Evolutionary conservation across 1,140 invertebrate species (phyloP).

Genomic region (Bilobella aurantiaca): DNA sequence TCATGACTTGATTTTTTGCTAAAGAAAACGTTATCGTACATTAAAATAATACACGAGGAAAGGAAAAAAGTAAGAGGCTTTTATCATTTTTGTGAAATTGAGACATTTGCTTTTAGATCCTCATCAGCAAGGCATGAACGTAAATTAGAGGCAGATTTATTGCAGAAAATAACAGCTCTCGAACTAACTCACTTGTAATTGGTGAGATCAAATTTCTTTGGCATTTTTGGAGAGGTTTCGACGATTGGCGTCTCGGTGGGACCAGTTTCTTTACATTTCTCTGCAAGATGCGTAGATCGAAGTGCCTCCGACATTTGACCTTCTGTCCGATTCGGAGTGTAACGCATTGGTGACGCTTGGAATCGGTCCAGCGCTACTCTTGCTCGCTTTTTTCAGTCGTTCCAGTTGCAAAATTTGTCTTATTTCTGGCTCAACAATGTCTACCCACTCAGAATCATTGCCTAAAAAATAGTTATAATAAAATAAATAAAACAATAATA

Average conservation of each 20-base stretch:
- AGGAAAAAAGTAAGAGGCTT: neutral
- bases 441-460: slow-evolving; percentile 70
- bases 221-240: slow-evolving; percentile 21
- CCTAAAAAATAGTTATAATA: slow-evolving; percentile 36
- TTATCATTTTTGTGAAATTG: neutral
- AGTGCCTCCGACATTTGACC: neutral
- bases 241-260: slow-evolving; percentile 8
- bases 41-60: neutral
- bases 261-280: neutral
- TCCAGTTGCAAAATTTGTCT: slow-evolving; percentile 59
- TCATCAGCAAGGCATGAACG: neutral
- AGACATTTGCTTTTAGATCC: neutral
- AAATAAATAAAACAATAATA: neutral
- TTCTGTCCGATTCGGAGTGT: slow-evolving; percentile 5
- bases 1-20: slow-evolving; percentile 34
- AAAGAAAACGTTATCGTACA: neutral
- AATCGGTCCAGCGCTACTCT: neutral
- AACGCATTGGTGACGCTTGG: neutral
- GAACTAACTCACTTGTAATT: slow-evolving; percentile 24
- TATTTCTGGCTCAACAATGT: slow-evolving; percentile 67
- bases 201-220: slow-evolving; percentile 34
- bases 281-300: slow-evolving; percentile 2
- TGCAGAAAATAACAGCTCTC: neutral
- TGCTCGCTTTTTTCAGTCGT: slow-evolving; percentile 12
- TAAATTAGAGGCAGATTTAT: neutral